Conservation (phyloP, 1,140 invertebrate species). For the Phthorimaea operculella region DNA sequence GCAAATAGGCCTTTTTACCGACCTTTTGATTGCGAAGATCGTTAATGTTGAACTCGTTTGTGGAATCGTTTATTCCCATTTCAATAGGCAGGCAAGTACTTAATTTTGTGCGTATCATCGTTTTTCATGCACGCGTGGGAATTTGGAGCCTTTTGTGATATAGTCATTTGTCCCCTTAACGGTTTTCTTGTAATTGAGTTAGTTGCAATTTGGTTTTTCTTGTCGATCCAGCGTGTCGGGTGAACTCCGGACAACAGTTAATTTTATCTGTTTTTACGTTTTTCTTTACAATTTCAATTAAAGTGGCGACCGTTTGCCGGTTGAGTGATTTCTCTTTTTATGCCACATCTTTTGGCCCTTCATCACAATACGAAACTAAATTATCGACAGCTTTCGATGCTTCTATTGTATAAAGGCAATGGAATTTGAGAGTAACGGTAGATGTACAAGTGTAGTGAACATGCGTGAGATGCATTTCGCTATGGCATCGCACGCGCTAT, state of each 20-base stretch:
- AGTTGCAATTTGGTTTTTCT: conserved; percentile 15
- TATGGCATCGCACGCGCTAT: conserved; percentile 18
- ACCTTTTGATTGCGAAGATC: too few relatives aligned
- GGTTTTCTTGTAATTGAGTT: conserved; percentile 25
- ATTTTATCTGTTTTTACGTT: conserved; percentile 37
- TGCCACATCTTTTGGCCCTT: conserved; percentile 32
- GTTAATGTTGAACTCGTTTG: too few relatives aligned
- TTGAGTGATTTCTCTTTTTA: conserved; percentile 25
- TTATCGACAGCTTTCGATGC: conserved; percentile 36
- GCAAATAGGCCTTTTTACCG: too few relatives aligned
- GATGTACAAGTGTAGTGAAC: conserved; percentile 29
- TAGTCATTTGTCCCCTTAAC: conserved; percentile 15
- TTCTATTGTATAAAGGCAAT: conserved; percentile 32
- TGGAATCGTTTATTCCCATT: too few relatives aligned
- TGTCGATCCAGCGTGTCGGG: conserved; percentile 21
- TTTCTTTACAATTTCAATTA: conserved; percentile 49
- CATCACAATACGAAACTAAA: conserved; percentile 42
- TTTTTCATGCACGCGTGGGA: not conserved
- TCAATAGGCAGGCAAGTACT: too few relatives aligned
- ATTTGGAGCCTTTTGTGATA: not conserved
- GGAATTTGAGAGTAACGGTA: conserved; percentile 50
- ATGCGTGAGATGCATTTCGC: conserved; percentile 39
- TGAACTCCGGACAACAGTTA: conserved; percentile 21
- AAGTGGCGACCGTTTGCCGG: conserved; percentile 38
- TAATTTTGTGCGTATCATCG: too few relatives aligned